Evolutionary conservation across 2,113 vertebrate genomes (phyloP), one percentile per base, ranked within the genome.

Genomic region (Nerophis ophidion): DNA sequence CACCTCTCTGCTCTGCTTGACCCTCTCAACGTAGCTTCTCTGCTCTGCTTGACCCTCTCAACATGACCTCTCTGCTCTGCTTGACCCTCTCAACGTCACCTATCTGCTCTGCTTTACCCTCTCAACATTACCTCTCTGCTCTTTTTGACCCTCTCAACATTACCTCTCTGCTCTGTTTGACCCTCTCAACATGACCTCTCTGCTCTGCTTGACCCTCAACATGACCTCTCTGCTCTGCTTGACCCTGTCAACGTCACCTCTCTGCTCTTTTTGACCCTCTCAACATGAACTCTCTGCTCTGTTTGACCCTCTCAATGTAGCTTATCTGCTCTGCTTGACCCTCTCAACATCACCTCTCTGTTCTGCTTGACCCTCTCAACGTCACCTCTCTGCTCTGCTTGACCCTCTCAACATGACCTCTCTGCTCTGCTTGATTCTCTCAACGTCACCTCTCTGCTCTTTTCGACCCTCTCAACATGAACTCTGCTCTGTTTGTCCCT

Each of bases 101-200:
- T n/a, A n/a, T 42, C 38, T 40, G 26, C 13, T 78, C 59, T 80
- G 57, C 77, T 66, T 16, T 89, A 99, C 19, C 4, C 50, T 52
- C 50, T 52, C 50, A 26, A 7, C 1, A 16, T 6, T 5, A 15
- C n/a, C 19, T 42, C 38, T 42, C 38, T 40, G 26, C 13, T 78
- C 59, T 80, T 57, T 76, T 66, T 16, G 89, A 99, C 19, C 4
- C 50, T 52, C 50, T 52, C 50, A 26, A 7, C 1, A 34, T 6
- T 5, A 15, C n/a, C 19, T 26, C 19, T 42, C 38, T 40, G 26
- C 13, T 78, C 59, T 80, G 57, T 76, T 66, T 16, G 89, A 99
- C 19, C 4, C 50, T 52, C 50, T 52, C 50, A 26, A 7, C 1
- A 34, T 6, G 8, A 15, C n/a, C 19, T 42, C 38, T n/a, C n/a